Evolutionary conservation across 2,888 invertebrate genomes (phyloP).

Genomic region (Agonopterix alstromeriana): DNA sequence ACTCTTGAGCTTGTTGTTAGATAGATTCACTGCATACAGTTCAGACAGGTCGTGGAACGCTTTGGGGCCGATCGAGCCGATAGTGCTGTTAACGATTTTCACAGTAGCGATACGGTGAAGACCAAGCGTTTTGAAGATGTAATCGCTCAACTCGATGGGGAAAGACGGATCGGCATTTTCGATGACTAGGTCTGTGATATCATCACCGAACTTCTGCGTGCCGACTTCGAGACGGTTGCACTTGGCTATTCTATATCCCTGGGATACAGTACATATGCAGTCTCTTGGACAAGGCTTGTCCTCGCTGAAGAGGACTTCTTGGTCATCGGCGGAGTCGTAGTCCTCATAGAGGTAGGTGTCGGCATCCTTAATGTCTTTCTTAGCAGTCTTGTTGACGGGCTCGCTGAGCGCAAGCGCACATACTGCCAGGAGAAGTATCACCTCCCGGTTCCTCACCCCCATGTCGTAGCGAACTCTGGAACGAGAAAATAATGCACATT

Average conservation of each 20-base stretch:
- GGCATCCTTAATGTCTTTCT: slow-evolving; percentile 39
- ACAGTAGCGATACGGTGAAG: slow-evolving; percentile 81
- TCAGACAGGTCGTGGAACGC: slow-evolving; percentile 83
- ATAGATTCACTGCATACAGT: slow-evolving; percentile 82
- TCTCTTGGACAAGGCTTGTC: slow-evolving; percentile 78
- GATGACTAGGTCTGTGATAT: slow-evolving; percentile 81
- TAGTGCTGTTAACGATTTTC: slow-evolving; percentile 82
- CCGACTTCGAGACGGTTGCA: slow-evolving; percentile 82
- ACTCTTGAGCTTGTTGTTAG: slow-evolving; percentile 80
- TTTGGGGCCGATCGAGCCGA: slow-evolving; percentile 79
- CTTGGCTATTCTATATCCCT: slow-evolving; percentile 78
- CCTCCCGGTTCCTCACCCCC: slow-evolving; percentile 71
- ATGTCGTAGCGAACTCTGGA: slow-evolving; percentile 72
- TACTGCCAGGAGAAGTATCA: slow-evolving; percentile 66
- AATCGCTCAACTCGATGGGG: slow-evolving; percentile 77
- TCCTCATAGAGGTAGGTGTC: slow-evolving; percentile 61
- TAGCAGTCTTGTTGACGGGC: slow-evolving; percentile 49
- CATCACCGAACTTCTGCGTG: slow-evolving; percentile 80
- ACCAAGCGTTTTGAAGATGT: slow-evolving; percentile 79
- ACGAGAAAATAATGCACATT: slow-evolving; percentile 22
- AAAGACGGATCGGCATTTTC: slow-evolving; percentile 77
- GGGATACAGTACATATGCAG: slow-evolving; percentile 78
- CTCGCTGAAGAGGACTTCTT: slow-evolving; percentile 65
- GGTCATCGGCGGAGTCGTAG: slow-evolving; percentile 63
- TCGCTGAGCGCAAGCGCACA: slow-evolving; percentile 59